Base-by-base conservation (phyloP, 2,888 invertebrate genomes). In the Phengaris arion region DNA sequence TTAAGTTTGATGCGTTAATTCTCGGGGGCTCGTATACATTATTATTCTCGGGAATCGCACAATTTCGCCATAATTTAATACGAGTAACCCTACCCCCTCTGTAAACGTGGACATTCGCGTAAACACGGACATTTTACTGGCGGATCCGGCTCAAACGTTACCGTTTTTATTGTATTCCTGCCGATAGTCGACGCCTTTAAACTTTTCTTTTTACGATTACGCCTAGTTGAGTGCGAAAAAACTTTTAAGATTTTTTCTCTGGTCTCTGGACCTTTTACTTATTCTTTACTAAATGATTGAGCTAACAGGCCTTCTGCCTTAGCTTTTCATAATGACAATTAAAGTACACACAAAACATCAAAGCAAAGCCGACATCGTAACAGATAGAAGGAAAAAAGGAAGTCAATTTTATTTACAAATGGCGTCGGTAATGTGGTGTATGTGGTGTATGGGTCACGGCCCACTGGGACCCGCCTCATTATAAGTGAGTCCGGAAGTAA, bases 401-500 rank as follows among this genome's bases (percentile, higher is more conserved):
- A 64, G 64, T 45, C 2, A 64, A 45, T 64, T 64, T 64, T 35
- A 64, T 64, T 35, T 35, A 64, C 10, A 64, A 64, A 35, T 9
- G 64, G 64, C 64, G 35, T 35, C 12, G 35, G 35, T 64, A 35
- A 64, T 64, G 64, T 35, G 64, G 35, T 35, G 64, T n/a, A n/a
- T n/a, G n/a, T n/a, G n/a, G n/a, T n/a, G n/a, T n/a, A 35, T 64
- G 12, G 64, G 59, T 59, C 59, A 8, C 48, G 48, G 35, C 6
- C 52, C 52, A 12, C 64, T 13, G 15, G 72, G 22, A 13, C 12
- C 12, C 52, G 52, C 52, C 70, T 52, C 72, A 70, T 51, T 51
- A 70, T 51, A 51, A n/a, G 48, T 9, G 48, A 22, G 48, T 51
- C 22, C 72, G 72, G 72, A 72, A 72, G 72, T 72, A 52, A 72